Evolutionary conservation across 2,888 invertebrate genomes (phyloP), one percentile per base, ranked within the genome.

Genomic region (Chymomyza caudatula): DNA sequence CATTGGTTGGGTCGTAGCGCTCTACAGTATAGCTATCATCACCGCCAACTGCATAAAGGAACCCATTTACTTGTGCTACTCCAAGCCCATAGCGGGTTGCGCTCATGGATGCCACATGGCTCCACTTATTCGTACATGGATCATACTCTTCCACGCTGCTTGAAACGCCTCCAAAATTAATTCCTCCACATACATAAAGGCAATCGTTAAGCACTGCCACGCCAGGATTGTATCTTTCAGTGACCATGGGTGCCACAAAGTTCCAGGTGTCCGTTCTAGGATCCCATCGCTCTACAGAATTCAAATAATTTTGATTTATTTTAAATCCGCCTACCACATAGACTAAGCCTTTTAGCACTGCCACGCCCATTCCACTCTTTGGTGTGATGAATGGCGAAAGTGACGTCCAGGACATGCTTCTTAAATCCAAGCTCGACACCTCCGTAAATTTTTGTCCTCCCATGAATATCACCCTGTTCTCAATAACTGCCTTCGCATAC

Each of bases 251-350:
- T 3, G 96, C 94, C 66, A 98, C 96, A 86, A 95, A 95, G 76
- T 94, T 96, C 98, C 98, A 98, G 67, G 95, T 94, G 65, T 96
- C 93, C 1, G 96, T 94, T 66, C 94, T 93, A 8, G 97, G 96
- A 91, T 98, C 97, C 96, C 97, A 98, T 65, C 96, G 96, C 91
- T 98, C 98, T 83, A 93, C 97, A 55, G 96, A 95, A 87, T 96
- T 97, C n/a, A 98, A 91, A n/a, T n/a, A n/a, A n/a, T n/a, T n/a
- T n/a, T n/a, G n/a, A n/a, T n/a, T n/a, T n/a, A n/a, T n/a, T n/a
- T n/a, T n/a, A 23, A 23, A 23, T 2, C 23, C 23, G 23, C 23
- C 23, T 23, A 23, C 23, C 2, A 4, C 23, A 23, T 23, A 23
- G 23, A 23, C 3, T 23, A 23, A 23, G 2, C 23, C 23, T 4